Percentiles rank a stretch among this genome's conserved stretches.
These are phyloP conservation scores for Calidris pygmaea DNA, from an alignment of 2,113 vertebrate genomes.

Conservation along the genomic window DNA sequence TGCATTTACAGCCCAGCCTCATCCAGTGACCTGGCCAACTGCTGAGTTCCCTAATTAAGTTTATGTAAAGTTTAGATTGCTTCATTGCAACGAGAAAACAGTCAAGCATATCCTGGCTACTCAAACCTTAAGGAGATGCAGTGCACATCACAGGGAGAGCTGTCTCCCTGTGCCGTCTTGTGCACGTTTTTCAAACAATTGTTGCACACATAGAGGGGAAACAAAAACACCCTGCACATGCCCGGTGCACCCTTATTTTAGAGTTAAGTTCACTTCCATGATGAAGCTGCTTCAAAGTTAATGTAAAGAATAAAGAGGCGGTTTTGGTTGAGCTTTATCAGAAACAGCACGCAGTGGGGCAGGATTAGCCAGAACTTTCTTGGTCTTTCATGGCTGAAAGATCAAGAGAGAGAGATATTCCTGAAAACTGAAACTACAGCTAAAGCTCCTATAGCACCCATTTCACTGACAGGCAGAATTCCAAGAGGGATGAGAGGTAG, in stretches of 20 bases:
- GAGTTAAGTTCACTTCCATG: background rate
- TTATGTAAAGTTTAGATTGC: background rate
- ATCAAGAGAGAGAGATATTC: background rate
- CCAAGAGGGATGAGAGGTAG: background rate
- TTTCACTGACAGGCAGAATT: background rate
- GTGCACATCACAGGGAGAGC: background rate
- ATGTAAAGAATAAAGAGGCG: background rate
- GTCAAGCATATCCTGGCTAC: background rate
- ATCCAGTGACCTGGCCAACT: background rate
- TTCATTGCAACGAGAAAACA: background rate
- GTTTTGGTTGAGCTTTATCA: background rate
- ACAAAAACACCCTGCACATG: accelerated
- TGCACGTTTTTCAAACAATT: background rate
- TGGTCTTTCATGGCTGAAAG: background rate
- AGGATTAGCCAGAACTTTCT: background rate
- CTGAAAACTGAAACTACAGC: background rate
- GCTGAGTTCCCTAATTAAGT: too few species aligned
- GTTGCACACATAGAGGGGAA: background rate
- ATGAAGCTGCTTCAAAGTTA: background rate
- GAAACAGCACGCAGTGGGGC: background rate
- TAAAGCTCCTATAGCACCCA: background rate
- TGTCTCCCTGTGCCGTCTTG: background rate
- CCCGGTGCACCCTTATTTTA: background rate
- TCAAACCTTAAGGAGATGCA: too few species aligned
- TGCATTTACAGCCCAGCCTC: background rate